A percentile compares a stretch with the other conserved stretches of the same genome.
phyloP scores from a whole-genome alignment of 2,113 vertebrate genomes.

The Zosterops pallidus region DNA sequence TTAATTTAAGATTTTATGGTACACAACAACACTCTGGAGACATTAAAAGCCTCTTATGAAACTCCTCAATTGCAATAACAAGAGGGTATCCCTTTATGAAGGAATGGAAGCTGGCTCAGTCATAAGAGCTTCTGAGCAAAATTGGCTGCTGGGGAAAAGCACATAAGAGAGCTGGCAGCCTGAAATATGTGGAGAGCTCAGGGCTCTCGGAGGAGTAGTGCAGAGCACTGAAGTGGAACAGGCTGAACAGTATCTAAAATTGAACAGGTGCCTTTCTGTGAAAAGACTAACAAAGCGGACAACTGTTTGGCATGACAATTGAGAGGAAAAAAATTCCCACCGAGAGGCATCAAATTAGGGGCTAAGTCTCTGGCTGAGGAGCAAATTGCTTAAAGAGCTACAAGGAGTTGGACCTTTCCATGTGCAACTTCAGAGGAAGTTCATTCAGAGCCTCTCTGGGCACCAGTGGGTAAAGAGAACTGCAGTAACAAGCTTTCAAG shows the following conservation, averaged over 20 bases:
- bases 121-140: neutral
- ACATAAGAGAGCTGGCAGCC: slow-evolving; percentile 45
- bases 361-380: neutral
- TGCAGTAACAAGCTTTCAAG: neutral
- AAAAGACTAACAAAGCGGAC: neutral
- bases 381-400: neutral
- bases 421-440: neutral
- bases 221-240: slow-evolving; percentile 38
- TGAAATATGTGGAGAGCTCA: slow-evolving; percentile 25
- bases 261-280: slow-evolving; percentile 53
- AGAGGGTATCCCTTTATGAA: slow-evolving; percentile 56
- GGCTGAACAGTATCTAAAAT: slow-evolving; percentile 52
- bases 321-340: neutral
- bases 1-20: slow-evolving; percentile 46
- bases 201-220: slow-evolving; percentile 18
- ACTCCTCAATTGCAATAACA: slow-evolving; percentile 41
- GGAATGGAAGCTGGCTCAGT: slow-evolving; percentile 30
- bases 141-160: slow-evolving; percentile 48
- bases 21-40: slow-evolving; percentile 34
- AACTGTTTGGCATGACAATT: slow-evolving; percentile 43
- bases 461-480: neutral
- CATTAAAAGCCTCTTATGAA: slow-evolving; percentile 46
- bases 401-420: neutral
- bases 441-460: neutral
- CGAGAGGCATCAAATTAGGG: neutral